phyloP scores from a whole-genome alignment of 2,113 vertebrate species.

The Parus major region DNA sequence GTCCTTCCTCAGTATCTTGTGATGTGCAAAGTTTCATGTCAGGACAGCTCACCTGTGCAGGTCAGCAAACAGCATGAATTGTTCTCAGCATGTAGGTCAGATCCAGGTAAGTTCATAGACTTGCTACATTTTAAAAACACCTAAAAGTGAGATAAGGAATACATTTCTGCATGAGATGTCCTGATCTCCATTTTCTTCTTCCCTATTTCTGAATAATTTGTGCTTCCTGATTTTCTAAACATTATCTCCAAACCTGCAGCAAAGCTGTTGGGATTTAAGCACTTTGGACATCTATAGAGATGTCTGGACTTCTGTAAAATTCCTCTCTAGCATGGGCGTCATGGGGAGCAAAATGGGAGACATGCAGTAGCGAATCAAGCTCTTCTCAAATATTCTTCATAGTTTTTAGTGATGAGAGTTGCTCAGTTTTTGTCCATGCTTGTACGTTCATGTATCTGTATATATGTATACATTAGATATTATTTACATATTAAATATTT shows the following conservation, averaged over 20 bases:
- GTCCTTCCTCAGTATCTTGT: not conserved
- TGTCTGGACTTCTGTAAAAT: not conserved
- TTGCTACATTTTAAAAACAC: not conserved
- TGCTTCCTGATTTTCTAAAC: not conserved
- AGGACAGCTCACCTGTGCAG: not conserved
- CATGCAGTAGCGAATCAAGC: not conserved
- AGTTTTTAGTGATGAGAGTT: not conserved
- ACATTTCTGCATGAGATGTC: not conserved
- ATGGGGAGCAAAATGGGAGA: not conserved
- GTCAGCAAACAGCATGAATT: not conserved
- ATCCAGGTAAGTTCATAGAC: not conserved
- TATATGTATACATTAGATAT: not conserved
- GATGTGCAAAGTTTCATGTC: accelerated
- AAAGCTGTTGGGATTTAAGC: not conserved
- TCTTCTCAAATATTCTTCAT: not conserved
- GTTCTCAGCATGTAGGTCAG: not conserved
- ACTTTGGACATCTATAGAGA: not conserved
- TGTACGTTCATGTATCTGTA: not conserved
- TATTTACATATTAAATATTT: not conserved
- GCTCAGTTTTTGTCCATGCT: not conserved
- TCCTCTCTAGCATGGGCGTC: not conserved
- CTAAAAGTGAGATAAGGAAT: not conserved
- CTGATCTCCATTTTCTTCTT: not conserved
- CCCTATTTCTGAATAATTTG: not conserved
- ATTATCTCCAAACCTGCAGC: not conserved